Percentiles rank a stretch among this genome's conserved stretches.
These are phyloP conservation scores for Bombus superbus DNA, from an alignment of 1,140 invertebrate species.

Conservation along the genomic window DNA sequence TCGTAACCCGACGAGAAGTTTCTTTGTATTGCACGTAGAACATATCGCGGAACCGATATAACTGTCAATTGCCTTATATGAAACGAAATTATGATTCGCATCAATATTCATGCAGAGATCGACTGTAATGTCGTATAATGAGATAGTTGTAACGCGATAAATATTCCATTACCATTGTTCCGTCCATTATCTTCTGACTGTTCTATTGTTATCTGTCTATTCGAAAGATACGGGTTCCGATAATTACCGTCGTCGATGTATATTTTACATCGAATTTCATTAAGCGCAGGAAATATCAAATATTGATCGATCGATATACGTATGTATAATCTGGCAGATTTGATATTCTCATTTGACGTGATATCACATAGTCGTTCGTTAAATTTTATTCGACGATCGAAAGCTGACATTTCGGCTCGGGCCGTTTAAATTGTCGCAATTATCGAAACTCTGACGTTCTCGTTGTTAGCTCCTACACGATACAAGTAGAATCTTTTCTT, in stretches of 20 bases:
- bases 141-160: not conserved
- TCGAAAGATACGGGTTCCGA: not conserved
- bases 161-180: not conserved
- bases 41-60: no score
- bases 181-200: not conserved
- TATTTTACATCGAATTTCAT: conserved; percentile 1
- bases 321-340: not conserved
- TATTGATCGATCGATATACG: not conserved
- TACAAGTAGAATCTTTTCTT: no score
- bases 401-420: not conserved
- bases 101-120: not conserved
- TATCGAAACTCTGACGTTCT: not conserved
- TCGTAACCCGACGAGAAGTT: no score
- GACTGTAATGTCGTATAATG: not conserved
- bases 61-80: no score
- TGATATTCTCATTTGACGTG: not conserved
- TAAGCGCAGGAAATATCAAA: not conserved
- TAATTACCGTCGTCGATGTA: conserved; percentile 12
- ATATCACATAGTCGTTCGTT: not conserved
- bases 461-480: not conserved
- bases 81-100: not conserved
- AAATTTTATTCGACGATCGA: not conserved
- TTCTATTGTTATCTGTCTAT: not conserved
- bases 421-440: not conserved
- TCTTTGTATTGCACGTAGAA: no score